phyloP scores from a whole-genome alignment of 1,140 invertebrate species.

The Drosophila murphyi region DNA sequence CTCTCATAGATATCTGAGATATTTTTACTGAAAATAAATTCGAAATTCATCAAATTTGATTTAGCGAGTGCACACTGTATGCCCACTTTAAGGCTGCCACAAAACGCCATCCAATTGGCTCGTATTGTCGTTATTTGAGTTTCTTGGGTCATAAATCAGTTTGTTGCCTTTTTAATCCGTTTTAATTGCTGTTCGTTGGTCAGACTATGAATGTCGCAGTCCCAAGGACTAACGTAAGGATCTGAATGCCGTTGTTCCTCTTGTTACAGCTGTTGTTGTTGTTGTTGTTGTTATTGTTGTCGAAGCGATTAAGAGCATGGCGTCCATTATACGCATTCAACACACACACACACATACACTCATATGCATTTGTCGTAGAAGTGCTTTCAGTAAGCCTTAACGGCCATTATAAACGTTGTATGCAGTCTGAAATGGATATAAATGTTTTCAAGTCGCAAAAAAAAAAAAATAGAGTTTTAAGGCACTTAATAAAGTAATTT shows the following conservation, averaged over 20 bases:
- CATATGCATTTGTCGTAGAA: conserved; percentile 36
- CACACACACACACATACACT: conserved; percentile 25
- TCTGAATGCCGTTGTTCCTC: conserved; percentile 53
- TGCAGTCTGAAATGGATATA: conserved; percentile 54
- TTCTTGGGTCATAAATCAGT: conserved; percentile 81
- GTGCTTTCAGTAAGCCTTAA: conserved; percentile 56
- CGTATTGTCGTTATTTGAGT: conserved; percentile 80
- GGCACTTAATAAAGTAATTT: not conserved
- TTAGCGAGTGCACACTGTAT: not conserved
- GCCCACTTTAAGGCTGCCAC: not conserved
- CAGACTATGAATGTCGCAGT: conserved; percentile 75
- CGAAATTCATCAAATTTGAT: too few relatives aligned
- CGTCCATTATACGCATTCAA: conserved; percentile 51
- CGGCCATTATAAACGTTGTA: conserved; percentile 73
- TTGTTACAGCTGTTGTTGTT: conserved; percentile 36
- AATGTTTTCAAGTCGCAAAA: conserved; percentile 38
- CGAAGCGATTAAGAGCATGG: conserved; percentile 68
- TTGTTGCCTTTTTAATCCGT: conserved; percentile 82
- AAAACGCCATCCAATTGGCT: conserved; percentile 11
- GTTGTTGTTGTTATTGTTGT: conserved; percentile 53
- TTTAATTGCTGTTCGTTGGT: conserved; percentile 83
- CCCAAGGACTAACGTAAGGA: conserved; percentile 62
- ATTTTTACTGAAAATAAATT: too few relatives aligned
- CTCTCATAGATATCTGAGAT: too few relatives aligned
- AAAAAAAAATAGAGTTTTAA: conserved; percentile 7